A percentile compares a stretch with the other conserved stretches of the same genome.
Evolutionary conservation across 1,140 invertebrate genomes (phyloP).

Genomic region (Sitophilus oryzae): DNA sequence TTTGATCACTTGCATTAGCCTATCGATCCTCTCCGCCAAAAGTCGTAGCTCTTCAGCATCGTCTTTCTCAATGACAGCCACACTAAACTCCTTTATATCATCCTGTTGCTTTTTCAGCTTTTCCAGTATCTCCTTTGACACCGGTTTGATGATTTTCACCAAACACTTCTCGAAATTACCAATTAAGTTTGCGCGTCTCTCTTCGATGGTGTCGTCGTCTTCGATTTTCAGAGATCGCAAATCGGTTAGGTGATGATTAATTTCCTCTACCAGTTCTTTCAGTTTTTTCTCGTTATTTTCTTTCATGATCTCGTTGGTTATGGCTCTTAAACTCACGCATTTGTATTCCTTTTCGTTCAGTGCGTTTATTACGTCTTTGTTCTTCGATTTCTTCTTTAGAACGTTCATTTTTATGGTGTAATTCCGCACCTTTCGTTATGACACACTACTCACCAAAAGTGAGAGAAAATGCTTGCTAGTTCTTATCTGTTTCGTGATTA

Average conservation of each 20-base stretch:
- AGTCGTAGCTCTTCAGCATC: slow-evolving; percentile 9
- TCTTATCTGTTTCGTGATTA: too few relatives aligned
- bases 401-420: slow-evolving; percentile 10
- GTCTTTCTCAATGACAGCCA: slow-evolving; percentile 4
- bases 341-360: slow-evolving; percentile 20
- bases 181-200: slow-evolving; percentile 11
- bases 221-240: slow-evolving; percentile 1
- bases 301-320: slow-evolving; percentile 15
- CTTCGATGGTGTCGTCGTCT: slow-evolving; percentile 1
- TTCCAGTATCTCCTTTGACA: neutral
- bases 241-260: slow-evolving; percentile 15
- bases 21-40: slow-evolving; percentile 8
- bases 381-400: slow-evolving; percentile 11
- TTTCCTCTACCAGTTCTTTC: slow-evolving; percentile 19
- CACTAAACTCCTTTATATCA: slow-evolving; percentile 5
- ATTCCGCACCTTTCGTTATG: too few relatives aligned
- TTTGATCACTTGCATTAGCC: slow-evolving; percentile 11
- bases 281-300: slow-evolving; percentile 14
- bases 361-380: neutral
- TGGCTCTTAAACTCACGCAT: slow-evolving; percentile 21
- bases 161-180: slow-evolving; percentile 23
- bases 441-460: too few relatives aligned
- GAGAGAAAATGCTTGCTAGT: too few relatives aligned
- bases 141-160: slow-evolving; percentile 7
- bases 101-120: slow-evolving; percentile 3